Evolutionary conservation across 2,113 vertebrate genomes (phyloP), one percentile per base, ranked within the genome.

Genomic region (Triplophysa dalaica): DNA sequence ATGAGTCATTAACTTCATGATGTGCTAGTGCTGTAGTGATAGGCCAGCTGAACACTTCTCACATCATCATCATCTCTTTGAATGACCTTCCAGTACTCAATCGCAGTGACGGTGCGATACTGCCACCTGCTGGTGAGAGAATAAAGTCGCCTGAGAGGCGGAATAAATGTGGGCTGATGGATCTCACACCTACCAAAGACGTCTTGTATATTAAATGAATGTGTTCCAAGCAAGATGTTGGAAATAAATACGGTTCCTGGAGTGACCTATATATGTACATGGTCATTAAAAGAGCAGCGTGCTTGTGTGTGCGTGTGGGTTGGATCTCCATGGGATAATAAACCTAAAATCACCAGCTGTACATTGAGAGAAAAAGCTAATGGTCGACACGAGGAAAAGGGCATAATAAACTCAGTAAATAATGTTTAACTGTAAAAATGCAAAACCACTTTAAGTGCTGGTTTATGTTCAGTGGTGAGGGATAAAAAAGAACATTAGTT

Each of bases 1-100:
- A 70, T 74, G 82, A 75, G 69, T 84, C 82, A 78, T 84, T 84
- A 84, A 84, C 75, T 84, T 81, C 75, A 78, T 81, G 82, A 84
- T 84, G 74, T 73, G 75, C 45, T 81, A 65, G 70, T 69, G 73
- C 74, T 66, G 73, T 74, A 77, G 70, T 70, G 72, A 81, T 81
- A 85, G 81, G 79, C 72, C 81, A 79, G 80, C 68, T 69, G 80
- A 84, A 78, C 75, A 48, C 67, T 64, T 19, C 78, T 64, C 58
- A 78, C 79, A 50, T 70, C 75, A 56, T 75, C 72, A 60, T 74
- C 58, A 65, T 81, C 85, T 73, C 83, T 79, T 83, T 77, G 70
- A 80, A 67, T 81, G 83, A 83, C 83, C 81, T 85, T 77, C 81
- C 12, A 2, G 13, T 5, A 38, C n/a, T 8, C 17, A 10, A 10